Evolutionary conservation across 2,113 vertebrate genomes (phyloP).

Genomic region (Ceyx cyanopectus): DNA sequence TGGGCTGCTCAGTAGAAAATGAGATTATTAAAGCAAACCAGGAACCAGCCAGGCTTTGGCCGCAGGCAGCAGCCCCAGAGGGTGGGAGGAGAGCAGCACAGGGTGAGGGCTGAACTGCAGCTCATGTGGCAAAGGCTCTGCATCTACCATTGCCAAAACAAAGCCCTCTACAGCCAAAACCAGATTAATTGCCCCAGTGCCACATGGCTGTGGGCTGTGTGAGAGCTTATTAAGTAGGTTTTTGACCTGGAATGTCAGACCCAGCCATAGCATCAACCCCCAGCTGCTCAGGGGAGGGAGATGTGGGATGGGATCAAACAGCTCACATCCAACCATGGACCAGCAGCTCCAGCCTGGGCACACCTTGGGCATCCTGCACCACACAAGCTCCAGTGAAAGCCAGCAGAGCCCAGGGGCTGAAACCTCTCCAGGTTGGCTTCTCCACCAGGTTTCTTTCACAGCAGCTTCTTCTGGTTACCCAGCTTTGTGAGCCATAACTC

Average conservation of each 20-base stretch:
- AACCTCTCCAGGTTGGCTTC: neutral
- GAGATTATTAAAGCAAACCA: neutral
- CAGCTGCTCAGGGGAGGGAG: neutral
- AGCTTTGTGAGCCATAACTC: neutral
- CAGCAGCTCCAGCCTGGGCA: neutral
- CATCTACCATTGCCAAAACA: neutral
- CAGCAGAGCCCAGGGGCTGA: neutral
- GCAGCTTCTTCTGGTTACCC: neutral
- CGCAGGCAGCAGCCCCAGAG: rapidly evolving
- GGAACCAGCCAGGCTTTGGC: neutral
- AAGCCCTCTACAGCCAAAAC: neutral
- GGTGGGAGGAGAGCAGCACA: neutral
- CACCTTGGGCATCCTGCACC: neutral
- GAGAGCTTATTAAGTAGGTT: neutral
- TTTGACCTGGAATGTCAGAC: neutral
- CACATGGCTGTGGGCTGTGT: neutral
- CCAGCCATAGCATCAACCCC: neutral
- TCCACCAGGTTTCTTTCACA: neutral
- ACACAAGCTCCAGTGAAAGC: neutral
- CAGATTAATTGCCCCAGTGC: neutral
- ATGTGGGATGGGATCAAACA: neutral
- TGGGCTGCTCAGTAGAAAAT: neutral
- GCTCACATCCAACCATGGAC: too few species aligned
- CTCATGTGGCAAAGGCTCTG: neutral
- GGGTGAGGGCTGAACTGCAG: neutral